Percentiles rank a stretch among this genome's conserved stretches.
phyloP scores from a whole-genome alignment of 2,797 vertebrate species.

The Clarias fuscus region DNA sequence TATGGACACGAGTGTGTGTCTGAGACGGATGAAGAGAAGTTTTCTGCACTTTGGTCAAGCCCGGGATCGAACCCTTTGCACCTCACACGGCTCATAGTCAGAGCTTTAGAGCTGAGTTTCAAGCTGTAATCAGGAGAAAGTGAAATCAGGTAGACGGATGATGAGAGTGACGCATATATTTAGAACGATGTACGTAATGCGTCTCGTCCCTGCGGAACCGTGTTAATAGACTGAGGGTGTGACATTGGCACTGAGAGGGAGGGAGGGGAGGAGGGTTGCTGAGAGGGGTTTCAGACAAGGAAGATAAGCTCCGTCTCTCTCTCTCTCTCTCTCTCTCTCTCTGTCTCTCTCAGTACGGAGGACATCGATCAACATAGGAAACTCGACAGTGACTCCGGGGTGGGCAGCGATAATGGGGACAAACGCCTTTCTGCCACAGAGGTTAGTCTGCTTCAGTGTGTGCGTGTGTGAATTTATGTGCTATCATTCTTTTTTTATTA shows the following conservation, averaged over 20 bases:
- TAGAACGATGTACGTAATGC: constrained; percentile 21
- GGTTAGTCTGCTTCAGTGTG: constrained; percentile 68
- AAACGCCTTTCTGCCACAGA: constrained; percentile 92
- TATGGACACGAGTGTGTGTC: too few species aligned
- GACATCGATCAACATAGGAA: constrained; percentile 87
- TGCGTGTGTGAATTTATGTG: constrained; percentile 10
- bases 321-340: constrained; percentile 43
- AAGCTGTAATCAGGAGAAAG: not conserved
- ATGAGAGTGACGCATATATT: constrained; percentile 26
- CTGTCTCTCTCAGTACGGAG: constrained; percentile 73
- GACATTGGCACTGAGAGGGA: constrained; percentile 12
- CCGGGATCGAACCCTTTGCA: too few species aligned
- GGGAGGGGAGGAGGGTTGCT: not conserved
- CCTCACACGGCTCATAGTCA: not conserved
- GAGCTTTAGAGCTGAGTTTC: not conserved
- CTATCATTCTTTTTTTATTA: not conserved
- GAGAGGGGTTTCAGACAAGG: constrained; percentile 30
- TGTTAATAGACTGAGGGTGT: constrained; percentile 50
- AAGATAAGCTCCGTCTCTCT: constrained; percentile 18
- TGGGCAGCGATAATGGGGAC: constrained; percentile 94
- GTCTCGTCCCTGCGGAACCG: constrained; percentile 36
- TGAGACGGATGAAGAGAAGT: too few species aligned
- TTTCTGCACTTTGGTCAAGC: too few species aligned
- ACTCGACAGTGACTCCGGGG: constrained; percentile 90
- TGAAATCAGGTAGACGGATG: not conserved